Base-by-base conservation (phyloP, 2,888 invertebrate genomes). In the Drosophila atripex region DNA sequence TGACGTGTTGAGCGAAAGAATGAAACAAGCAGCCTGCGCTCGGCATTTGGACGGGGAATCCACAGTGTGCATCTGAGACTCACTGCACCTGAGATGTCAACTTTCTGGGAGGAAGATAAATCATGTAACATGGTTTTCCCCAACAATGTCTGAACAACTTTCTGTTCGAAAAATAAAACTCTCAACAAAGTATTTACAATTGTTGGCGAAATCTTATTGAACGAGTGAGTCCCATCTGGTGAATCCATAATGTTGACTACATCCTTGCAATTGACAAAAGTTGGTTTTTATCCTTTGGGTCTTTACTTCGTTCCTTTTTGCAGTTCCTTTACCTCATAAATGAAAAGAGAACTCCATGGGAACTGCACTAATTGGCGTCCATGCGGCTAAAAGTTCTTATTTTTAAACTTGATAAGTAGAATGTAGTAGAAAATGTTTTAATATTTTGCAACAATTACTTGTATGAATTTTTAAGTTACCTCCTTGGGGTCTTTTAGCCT, bases 1-100 rank as follows among this genome's bases (percentile, higher is more conserved):
- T 84, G 80, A 80, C 82, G 85, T 85, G 85, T 70, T 74, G 73
- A 82, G 64, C 71, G 57, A 80, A 86, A 78, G 85, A 85, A 85
- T 73, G 68, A 71, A 78, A 65, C 71, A 65, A 73, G 73, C 70
- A 71, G 60, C 82, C 68, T 56, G 45, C 66, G 64, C 55, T 55
- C 50, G 65, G 61, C 49, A 76, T 53, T 30, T 73, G 35, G 53
- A 21, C 57, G 63, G 56, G 52, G 46, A 63, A 54, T 45, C 38
- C 71, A 53, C 45, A 45, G 45, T 18, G 45, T 18, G 11, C 28
- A 28, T 28, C 28, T n/a, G n/a, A n/a, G n/a, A n/a, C n/a, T n/a
- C 28, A 28, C 30, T 57, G 66, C 85, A 82, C 78, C 76, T 75
- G 78, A 66, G 52, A 52, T 54, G 50, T 23, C 46, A 59, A 54